Evolutionary conservation across 2,113 vertebrate genomes (phyloP).

Genomic region (Anguilla japonica): DNA sequence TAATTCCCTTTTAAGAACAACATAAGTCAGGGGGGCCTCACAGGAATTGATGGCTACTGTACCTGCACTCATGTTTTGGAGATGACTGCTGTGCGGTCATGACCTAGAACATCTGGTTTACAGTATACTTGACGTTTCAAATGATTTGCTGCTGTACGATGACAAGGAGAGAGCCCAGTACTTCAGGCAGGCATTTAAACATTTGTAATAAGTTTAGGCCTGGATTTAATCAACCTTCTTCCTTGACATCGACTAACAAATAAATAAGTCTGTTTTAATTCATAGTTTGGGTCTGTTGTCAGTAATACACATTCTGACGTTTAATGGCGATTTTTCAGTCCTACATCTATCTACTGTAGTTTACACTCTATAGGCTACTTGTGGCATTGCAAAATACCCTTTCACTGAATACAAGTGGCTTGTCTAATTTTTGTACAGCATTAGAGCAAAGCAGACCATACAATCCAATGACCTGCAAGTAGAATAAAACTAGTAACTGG

Average conservation of each 20-base stretch:
- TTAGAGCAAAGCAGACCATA: too few species aligned
- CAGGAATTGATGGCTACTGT: not conserved
- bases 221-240: not conserved
- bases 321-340: too few species aligned
- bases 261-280: too few species aligned
- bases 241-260: not conserved
- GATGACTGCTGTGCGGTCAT: not conserved
- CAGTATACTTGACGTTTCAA: not conserved
- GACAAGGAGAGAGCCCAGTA: not conserved
- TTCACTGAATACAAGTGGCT: too few species aligned
- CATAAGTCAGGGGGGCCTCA: not conserved
- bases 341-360: too few species aligned
- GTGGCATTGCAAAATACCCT: too few species aligned
- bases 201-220: not conserved
- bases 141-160: not conserved
- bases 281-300: too few species aligned
- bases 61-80: not conserved
- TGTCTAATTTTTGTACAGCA: too few species aligned
- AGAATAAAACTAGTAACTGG: too few species aligned
- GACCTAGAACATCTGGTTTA: not conserved
- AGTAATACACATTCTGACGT: too few species aligned
- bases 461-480: too few species aligned
- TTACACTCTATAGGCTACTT: too few species aligned
- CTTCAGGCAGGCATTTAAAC: not conserved
- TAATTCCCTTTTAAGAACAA: not conserved